These are phyloP conservation scores for Ephestia elutella DNA, from an alignment of 1,140 invertebrate genomes.

Conservation along the genomic window DNA sequence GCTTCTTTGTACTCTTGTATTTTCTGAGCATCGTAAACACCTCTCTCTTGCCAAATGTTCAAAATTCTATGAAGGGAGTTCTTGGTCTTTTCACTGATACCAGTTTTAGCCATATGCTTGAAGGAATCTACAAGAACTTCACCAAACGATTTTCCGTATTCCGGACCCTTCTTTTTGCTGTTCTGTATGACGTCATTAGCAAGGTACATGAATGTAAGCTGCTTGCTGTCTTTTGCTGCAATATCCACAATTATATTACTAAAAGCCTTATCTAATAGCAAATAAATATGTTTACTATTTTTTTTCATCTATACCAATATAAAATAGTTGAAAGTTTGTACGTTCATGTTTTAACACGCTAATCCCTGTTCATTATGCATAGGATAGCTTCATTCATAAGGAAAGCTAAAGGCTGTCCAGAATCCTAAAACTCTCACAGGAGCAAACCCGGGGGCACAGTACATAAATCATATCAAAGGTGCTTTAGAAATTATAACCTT, in stretches of 20 bases:
- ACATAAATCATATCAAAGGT: no score
- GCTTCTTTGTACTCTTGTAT: slow-evolving; percentile 84
- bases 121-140: slow-evolving; percentile 86
- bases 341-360: no score
- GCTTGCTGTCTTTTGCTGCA: slow-evolving; percentile 89
- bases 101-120: slow-evolving; percentile 82
- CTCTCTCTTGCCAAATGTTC: slow-evolving; percentile 93
- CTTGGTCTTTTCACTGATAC: slow-evolving; percentile 84
- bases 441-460: no score
- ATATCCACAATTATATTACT: slow-evolving; percentile 33
- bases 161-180: slow-evolving; percentile 97
- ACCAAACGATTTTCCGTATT: slow-evolving; percentile 93
- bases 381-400: no score
- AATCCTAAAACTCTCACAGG: no score
- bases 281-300: no score
- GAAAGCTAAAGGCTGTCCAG: no score
- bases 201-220: slow-evolving; percentile 96
- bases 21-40: slow-evolving; percentile 87
- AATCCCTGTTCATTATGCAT: no score
- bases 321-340: no score
- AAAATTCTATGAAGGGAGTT: slow-evolving; percentile 87
- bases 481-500: no score
- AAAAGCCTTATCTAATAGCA: no score
- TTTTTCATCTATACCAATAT: no score
- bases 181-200: slow-evolving; percentile 99